Conservation (phyloP, 2,113 vertebrate genomes). For the Columba livia region DNA sequence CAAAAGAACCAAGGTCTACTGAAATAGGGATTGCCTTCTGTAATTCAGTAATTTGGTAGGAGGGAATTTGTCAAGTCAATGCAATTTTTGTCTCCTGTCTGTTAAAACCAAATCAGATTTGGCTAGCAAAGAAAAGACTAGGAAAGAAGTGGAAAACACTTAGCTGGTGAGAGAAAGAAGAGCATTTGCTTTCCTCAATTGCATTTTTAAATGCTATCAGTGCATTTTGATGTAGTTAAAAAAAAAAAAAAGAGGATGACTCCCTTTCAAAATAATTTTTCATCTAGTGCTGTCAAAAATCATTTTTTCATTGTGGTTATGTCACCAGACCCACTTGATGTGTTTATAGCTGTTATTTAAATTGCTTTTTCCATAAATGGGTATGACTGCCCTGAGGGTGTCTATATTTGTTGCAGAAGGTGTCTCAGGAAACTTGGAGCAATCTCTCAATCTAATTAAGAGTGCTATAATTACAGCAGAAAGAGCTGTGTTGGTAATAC, state of each 20-base stretch:
- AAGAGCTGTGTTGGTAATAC: neutral
- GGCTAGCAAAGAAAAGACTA: neutral
- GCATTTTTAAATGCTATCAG: neutral
- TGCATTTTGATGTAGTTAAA: neutral
- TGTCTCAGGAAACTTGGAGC: constrained; percentile 42
- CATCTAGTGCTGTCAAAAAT: neutral
- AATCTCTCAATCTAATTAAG: constrained; percentile 43
- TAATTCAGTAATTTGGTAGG: constrained; percentile 54
- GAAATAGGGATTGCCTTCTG: constrained; percentile 40
- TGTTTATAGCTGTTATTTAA: constrained; percentile 21
- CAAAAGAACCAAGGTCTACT: constrained; percentile 63
- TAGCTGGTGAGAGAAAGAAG: neutral
- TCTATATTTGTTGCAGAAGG: constrained; percentile 39
- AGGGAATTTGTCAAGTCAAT: constrained; percentile 41
- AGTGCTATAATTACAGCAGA: constrained; percentile 10
- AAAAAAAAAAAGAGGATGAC: neutral
- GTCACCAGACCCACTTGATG: neutral
- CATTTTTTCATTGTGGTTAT: neutral
- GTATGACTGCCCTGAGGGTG: constrained; percentile 21
- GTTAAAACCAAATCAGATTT: neutral
- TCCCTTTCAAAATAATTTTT: neutral
- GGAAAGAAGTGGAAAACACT: neutral
- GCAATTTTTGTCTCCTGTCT: constrained; percentile 4
- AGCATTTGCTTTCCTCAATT: neutral
- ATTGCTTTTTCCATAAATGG: constrained; percentile 38